These are phyloP conservation scores for Drosophila azteca DNA, from an alignment of 1,140 invertebrate genomes.

Conservation along the genomic window DNA sequence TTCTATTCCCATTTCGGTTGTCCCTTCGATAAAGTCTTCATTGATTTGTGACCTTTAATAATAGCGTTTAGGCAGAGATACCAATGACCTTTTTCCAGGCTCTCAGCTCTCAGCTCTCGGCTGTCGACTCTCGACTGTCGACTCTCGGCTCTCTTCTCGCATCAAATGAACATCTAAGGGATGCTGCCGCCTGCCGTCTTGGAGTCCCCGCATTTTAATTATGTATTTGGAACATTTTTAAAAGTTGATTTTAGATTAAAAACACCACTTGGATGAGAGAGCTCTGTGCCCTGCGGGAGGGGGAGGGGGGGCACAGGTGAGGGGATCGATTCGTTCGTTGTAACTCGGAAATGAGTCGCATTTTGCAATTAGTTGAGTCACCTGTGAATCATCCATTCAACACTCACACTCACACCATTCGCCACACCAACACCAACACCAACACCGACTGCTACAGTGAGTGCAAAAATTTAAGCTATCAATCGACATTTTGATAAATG, in stretches of 20 bases:
- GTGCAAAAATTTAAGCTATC: slow-evolving; percentile 65
- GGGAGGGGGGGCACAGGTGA: slow-evolving; percentile 39
- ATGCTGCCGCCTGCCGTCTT: slow-evolving; percentile 51
- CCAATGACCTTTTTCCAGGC: slow-evolving; percentile 61
- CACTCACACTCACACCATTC: slow-evolving; percentile 14
- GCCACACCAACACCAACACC: too few species aligned
- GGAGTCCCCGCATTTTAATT: slow-evolving; percentile 47
- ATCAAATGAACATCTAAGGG: slow-evolving; percentile 68
- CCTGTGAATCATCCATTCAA: slow-evolving; percentile 60
- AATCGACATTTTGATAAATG: slow-evolving; percentile 78
- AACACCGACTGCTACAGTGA: neutral
- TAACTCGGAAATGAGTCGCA: slow-evolving; percentile 37
- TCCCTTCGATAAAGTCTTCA: slow-evolving; percentile 78
- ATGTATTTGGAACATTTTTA: slow-evolving; percentile 64
- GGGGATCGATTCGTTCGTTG: slow-evolving; percentile 9
- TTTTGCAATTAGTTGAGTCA: slow-evolving; percentile 64
- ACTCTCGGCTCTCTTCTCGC: neutral
- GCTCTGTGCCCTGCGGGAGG: neutral
- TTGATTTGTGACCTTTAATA: slow-evolving; percentile 82
- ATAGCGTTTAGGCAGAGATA: slow-evolving; percentile 76
- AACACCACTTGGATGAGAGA: neutral
- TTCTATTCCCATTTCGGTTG: slow-evolving; percentile 22
- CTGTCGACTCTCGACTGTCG: too few species aligned
- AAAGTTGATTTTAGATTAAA: slow-evolving; percentile 9
- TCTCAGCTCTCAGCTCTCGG: neutral